Evolutionary conservation across 2,113 vertebrate genomes (phyloP).

Genomic region (Trichechus manatus): DNA sequence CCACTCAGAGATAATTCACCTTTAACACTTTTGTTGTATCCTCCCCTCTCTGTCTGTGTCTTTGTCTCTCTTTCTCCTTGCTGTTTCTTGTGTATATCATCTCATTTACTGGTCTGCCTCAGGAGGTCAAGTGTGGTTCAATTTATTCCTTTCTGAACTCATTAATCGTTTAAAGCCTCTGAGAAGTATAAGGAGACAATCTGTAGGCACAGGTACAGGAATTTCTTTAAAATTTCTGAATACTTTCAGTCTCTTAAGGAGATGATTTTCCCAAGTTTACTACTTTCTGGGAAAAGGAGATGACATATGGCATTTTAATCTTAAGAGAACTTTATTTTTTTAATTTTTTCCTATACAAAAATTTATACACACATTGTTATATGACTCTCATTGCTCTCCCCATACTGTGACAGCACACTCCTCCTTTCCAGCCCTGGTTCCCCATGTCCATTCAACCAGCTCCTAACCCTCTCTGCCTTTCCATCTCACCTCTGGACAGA

Average conservation of each 20-base stretch:
- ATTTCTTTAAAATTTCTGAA: not conserved
- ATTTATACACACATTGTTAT: too few relatives aligned
- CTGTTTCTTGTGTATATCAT: not conserved
- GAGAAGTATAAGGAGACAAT: not conserved
- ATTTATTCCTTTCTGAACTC: not conserved
- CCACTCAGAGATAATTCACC: not conserved
- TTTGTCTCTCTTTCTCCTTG: not conserved
- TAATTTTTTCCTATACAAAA: too few relatives aligned
- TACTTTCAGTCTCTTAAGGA: not conserved
- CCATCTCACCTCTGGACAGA: too few relatives aligned
- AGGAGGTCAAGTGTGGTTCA: not conserved
- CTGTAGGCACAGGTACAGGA: not conserved
- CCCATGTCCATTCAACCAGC: too few relatives aligned
- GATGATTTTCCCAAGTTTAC: not conserved
- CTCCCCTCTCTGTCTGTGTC: not conserved
- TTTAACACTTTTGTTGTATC: accelerated
- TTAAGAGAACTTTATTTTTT: not conserved
- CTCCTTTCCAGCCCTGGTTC: too few relatives aligned
- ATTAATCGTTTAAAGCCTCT: not conserved
- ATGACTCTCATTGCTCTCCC: too few relatives aligned
- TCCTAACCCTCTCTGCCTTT: too few relatives aligned
- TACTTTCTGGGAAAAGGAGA: not conserved
- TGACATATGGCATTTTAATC: not conserved
- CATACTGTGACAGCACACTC: too few relatives aligned
- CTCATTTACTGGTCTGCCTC: not conserved